Evolutionary conservation across 2,888 invertebrate species (phyloP).

Genomic region (Neria commutata): DNA sequence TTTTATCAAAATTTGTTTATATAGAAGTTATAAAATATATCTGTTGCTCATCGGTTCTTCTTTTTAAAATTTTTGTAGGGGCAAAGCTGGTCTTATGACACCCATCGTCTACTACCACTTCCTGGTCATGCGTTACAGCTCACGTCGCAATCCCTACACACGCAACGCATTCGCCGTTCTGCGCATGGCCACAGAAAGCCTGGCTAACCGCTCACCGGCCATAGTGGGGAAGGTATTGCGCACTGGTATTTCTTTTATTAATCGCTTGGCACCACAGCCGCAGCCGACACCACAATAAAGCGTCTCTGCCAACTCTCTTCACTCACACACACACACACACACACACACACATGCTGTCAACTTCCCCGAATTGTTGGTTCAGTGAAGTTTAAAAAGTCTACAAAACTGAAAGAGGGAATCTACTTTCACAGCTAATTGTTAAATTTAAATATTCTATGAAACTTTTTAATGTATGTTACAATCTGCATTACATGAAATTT

Average conservation of each 20-base stretch:
- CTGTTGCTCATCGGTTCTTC: background rate
- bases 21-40: background rate
- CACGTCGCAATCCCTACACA: slow-evolving; percentile 94
- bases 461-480: too few relatives aligned
- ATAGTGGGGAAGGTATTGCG: slow-evolving; percentile 68
- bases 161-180: slow-evolving; percentile 91
- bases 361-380: slow-evolving; percentile 26
- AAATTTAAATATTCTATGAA: too few relatives aligned
- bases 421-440: too few relatives aligned
- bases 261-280: slow-evolving; percentile 76
- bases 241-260: slow-evolving; percentile 72
- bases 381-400: too few relatives aligned
- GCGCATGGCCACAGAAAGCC: slow-evolving; percentile 72
- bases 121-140: slow-evolving; percentile 87
- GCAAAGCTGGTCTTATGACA: slow-evolving; percentile 85
- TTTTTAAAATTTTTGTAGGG: slow-evolving; percentile 67
- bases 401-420: too few relatives aligned
- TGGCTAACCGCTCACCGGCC: slow-evolving; percentile 75
- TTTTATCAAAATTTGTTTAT: background rate
- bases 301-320: slow-evolving; percentile 18
- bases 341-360: slow-evolving; percentile 16
- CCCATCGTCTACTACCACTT: slow-evolving; percentile 98
- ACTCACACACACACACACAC: slow-evolving; percentile 14
- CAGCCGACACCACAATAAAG: slow-evolving; percentile 45
- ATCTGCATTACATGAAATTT: too few relatives aligned